Evolutionary conservation across 2,888 invertebrate species (phyloP), one percentile per base, ranked within the genome.

Genomic region (Limnephilus lunatus): DNA sequence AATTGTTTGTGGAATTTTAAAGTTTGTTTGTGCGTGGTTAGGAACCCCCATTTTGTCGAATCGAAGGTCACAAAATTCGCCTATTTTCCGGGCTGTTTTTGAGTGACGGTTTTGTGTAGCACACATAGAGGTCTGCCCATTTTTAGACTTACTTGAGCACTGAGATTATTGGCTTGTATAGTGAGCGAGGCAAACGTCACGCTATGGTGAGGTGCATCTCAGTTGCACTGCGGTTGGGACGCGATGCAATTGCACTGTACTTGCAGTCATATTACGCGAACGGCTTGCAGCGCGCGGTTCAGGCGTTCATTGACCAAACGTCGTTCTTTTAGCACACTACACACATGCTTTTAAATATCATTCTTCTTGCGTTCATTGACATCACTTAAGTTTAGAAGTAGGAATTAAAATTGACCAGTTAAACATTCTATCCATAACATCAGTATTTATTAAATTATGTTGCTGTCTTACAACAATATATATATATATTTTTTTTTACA

Each of bases 151-250:
- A 86, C 92, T 92, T 87, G 92, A 93, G 92, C 91, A 93, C 93
- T 92, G 93, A 92, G 92, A 93, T 93, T 93, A 91, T 93, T 93
- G 90, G 93, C 92, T 92, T 91, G 90, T 93, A 93, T 91, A 91
- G 89, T 88, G 92, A 90, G 89, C 89, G 85, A 91, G 89, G 86
- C 80, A 53, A 82, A 93, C 92, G 91, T 91, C 93, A 92, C 92
- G 92, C 90, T 87, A 92, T 83, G 85, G 90, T 93, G 83, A 85
- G 89, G 92, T 93, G 93, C 92, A 92, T 90, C 90, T 85, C 85
- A 90, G 92, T 93, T 91, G 88, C 35, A 80, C 35, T 53, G 87
- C 85, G 88, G n/a, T 31, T 68, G 80, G 91, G 91, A 87, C 86
- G 80, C 53, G 91, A 31, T 87, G 91, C 88, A 91, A 80, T 53